Conservation (phyloP, 2,888 invertebrate genomes). For the Bombylius discolor region DNA sequence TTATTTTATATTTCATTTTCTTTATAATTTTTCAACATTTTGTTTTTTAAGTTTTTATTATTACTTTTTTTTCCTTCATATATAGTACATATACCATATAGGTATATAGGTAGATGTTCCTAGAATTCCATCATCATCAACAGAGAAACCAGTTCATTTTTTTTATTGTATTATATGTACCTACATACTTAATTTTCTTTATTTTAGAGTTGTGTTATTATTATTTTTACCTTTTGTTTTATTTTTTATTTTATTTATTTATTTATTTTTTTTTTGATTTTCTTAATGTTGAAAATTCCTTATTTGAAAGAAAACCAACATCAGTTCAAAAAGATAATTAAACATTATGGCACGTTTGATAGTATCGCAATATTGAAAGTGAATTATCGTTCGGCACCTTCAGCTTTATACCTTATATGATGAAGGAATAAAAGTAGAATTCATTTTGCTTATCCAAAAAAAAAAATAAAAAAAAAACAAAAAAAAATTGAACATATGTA, state of each 20-base stretch:
- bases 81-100: too few relatives aligned
- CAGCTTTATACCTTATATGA: neutral
- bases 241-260: neutral
- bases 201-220: too few relatives aligned
- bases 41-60: too few relatives aligned
- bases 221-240: too few relatives aligned
- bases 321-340: neutral
- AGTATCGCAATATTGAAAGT: neutral
- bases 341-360: neutral
- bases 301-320: neutral
- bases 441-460: too few relatives aligned
- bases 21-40: too few relatives aligned
- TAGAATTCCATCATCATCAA: neutral
- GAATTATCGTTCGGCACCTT: neutral
- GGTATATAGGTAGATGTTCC: neutral
- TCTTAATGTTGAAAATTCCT: neutral
- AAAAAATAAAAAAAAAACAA: neutral
- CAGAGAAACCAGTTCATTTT: neutral
- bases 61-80: neutral
- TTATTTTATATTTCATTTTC: too few relatives aligned
- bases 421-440: too few relatives aligned
- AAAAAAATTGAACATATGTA: neutral
- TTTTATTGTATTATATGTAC: too few relatives aligned
- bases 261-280: neutral
- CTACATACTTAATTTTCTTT: too few relatives aligned